Conservation (phyloP, 1,140 invertebrate genomes). For the Bradynema listronoti region DNA sequence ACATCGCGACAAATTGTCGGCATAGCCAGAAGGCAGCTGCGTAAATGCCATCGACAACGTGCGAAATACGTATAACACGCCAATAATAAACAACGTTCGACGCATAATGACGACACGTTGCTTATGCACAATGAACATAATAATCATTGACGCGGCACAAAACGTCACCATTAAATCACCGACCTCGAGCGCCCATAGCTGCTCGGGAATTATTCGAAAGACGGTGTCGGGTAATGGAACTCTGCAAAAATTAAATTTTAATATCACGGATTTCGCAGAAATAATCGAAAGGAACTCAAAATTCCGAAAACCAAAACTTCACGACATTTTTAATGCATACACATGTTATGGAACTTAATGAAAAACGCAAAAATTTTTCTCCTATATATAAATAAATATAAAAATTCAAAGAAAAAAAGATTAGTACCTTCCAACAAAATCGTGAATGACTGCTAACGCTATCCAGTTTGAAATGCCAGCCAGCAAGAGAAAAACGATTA, state of each 20-base stretch:
- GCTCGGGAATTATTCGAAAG: slow-evolving; percentile 46
- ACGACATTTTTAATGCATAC: no score
- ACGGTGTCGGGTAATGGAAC: slow-evolving; percentile 48
- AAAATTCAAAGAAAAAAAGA: no score
- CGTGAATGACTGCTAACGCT: slow-evolving; percentile 52
- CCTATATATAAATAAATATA: no score
- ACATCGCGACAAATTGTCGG: slow-evolving; percentile 24
- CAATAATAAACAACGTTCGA: slow-evolving; percentile 47
- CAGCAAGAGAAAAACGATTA: slow-evolving; percentile 34
- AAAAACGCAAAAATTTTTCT: no score
- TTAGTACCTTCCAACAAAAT: slow-evolving; percentile 54
- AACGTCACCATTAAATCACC: slow-evolving; percentile 50
- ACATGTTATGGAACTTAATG: no score
- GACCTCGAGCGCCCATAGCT: slow-evolving; percentile 45
- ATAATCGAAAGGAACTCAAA: no score
- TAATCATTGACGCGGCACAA: slow-evolving; percentile 33
- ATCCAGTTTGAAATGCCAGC: slow-evolving; percentile 54
- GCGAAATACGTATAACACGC: slow-evolving; percentile 40
- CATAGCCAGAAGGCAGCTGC: slow-evolving; percentile 39
- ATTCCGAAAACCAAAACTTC: no score
- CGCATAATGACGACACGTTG: slow-evolving; percentile 40
- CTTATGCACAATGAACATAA: slow-evolving; percentile 48
- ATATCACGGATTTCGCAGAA: no score
- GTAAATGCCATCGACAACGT: slow-evolving; percentile 36
- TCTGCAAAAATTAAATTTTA: no score